Evolutionary conservation across 2,888 invertebrate genomes (phyloP).

Genomic region (Andrena hattorfiana): DNA sequence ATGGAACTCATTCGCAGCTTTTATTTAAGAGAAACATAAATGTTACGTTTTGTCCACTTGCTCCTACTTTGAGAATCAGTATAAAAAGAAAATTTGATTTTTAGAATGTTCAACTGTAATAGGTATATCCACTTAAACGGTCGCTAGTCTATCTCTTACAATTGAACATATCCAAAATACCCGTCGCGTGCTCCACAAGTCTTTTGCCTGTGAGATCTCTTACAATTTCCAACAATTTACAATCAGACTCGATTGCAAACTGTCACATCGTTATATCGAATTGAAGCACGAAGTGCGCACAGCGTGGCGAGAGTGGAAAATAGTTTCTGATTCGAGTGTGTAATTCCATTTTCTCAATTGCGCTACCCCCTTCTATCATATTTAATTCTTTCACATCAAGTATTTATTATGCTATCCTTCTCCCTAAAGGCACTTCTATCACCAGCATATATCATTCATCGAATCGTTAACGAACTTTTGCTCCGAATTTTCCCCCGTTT

Average conservation of each 20-base stretch:
- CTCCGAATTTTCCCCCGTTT: slow-evolving; percentile 1
- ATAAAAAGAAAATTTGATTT: no score
- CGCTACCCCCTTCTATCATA: slow-evolving; percentile 3
- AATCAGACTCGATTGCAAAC: neutral
- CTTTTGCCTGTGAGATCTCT: no score
- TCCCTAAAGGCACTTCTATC: slow-evolving; percentile 25
- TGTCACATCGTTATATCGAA: neutral
- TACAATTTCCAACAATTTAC: no score
- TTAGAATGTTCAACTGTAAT: no score
- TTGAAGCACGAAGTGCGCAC: neutral
- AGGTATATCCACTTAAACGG: no score
- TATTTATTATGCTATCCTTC: slow-evolving; percentile 17
- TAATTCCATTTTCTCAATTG: neutral
- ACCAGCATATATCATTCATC: slow-evolving; percentile 56
- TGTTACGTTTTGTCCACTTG: no score
- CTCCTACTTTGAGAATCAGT: no score
- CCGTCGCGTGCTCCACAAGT: no score
- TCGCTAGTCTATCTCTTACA: no score
- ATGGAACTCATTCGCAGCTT: no score
- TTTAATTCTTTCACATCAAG: slow-evolving; percentile 4
- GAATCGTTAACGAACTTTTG: slow-evolving; percentile 56
- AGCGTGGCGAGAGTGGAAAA: neutral
- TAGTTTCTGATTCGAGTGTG: neutral
- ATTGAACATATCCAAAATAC: no score
- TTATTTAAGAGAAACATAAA: no score